Base-by-base conservation (phyloP, 2,113 vertebrate genomes). In the Cyprinodon variegatus region DNA sequence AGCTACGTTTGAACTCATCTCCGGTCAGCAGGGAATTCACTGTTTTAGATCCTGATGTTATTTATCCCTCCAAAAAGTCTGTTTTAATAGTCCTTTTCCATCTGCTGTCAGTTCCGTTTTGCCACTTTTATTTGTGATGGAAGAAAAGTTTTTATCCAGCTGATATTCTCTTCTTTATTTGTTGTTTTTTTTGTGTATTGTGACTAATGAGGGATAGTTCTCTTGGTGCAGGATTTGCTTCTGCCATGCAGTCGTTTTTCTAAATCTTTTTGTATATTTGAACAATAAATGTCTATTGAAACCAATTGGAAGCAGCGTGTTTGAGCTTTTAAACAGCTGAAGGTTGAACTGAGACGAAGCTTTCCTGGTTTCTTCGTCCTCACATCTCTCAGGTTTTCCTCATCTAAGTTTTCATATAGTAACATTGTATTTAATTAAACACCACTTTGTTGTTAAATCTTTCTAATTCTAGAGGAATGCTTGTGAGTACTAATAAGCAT, bases 251-350 rank as follows among this genome's bases (percentile, higher is more conserved):
- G 53, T 84, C 29, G 29, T 66, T 70, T 82, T 86, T 72, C 63
- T 70, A 60, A 63, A 66, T 71, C 75, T 46, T 88, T 84, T 87
- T 85, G 88, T 91, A 90, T 90, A 90, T 91, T 91, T 86, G 83
- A 90, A 88, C 64, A 89, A 89, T 90, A 90, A 90, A 89, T 91
- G 79, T 87, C 75, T 84, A 88, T 83, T 88, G 76, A 84, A 57
- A 77, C 70, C 83, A 83, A 75, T 70, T 79, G 68, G 85, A 70
- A 45, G 70, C 82, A 83, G 86, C 76, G 79, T 83, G 77, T 87
- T 87, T 87, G 73, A 85, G 76, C 83, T 91, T 87, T 90, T 86
- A 83, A 66, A 78, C 72, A 81, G 68, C n/a, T 79, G 68, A 72
- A 75, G 48, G 77, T 61, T 70, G 43, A 38, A 70, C 41, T 36